A percentile compares a stretch with the other conserved stretches of the same genome.
Conservation (phyloP, 2,888 invertebrate genomes). For the Cryptops parisi region DNA sequence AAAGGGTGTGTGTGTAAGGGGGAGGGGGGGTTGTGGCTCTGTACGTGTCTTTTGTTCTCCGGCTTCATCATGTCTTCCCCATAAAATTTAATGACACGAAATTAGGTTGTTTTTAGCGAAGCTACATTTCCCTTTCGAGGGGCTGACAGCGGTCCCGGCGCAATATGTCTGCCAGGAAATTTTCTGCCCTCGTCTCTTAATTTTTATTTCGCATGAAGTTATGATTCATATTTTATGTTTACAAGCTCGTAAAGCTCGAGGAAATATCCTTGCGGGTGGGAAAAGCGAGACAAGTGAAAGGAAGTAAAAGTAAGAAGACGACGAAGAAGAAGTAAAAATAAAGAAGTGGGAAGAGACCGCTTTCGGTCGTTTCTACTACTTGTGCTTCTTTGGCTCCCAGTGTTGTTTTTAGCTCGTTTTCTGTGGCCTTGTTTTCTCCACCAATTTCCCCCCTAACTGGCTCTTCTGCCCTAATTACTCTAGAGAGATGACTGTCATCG, state of each 20-base stretch:
- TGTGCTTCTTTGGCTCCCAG: neutral
- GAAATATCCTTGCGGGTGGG: neutral
- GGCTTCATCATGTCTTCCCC: conserved; percentile 8
- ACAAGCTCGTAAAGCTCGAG: conserved; percentile 2
- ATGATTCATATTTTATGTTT: conserved; percentile 5
- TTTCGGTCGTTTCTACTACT: neutral
- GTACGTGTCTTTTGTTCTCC: neutral
- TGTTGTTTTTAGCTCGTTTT: too few species aligned
- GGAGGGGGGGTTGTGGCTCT: too few species aligned
- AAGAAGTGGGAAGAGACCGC: neutral
- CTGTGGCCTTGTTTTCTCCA: neutral
- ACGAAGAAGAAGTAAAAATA: neutral
- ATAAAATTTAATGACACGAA: conserved; percentile 13
- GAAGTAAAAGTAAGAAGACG: neutral
- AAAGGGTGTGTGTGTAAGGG: too few species aligned
- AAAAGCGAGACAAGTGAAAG: neutral
- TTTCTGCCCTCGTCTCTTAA: neutral
- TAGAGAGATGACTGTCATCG: neutral
- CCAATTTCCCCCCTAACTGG: neutral
- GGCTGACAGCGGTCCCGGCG: conserved; percentile 6
- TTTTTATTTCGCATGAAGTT: conserved; percentile 4
- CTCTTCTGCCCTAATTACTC: neutral
- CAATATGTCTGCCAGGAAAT: conserved; percentile 4
- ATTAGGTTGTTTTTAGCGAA: conserved; percentile 11
- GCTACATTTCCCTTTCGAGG: conserved; percentile 4